phyloP scores from a whole-genome alignment of 2,113 vertebrate species.

The Cromileptes altivelis region DNA sequence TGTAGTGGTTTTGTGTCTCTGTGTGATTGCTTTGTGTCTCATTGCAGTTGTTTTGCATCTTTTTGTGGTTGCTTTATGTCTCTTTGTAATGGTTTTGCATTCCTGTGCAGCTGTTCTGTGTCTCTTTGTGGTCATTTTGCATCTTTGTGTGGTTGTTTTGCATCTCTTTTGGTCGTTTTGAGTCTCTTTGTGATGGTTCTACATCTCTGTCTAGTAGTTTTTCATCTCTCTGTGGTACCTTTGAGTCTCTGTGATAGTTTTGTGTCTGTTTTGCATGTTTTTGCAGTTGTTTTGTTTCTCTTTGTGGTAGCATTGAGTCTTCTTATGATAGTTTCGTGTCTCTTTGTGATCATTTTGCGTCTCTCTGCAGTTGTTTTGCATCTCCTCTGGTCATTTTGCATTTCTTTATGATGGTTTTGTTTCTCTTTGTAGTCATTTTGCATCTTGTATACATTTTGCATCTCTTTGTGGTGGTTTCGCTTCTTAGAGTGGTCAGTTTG shows the following conservation, averaged over 20 bases:
- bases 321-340: background rate
- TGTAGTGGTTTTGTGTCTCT: background rate
- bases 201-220: background rate
- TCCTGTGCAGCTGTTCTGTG: background rate
- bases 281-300: background rate
- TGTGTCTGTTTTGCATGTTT: background rate
- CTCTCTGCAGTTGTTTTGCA: background rate
- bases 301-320: background rate
- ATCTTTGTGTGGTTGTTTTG: no score
- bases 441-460: background rate
- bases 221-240: fast-evolving
- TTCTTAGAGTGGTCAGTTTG: background rate
- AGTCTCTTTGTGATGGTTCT: background rate
- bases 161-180: background rate
- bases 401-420: background rate
- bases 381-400: background rate
- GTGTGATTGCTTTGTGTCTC: background rate
- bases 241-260: no score
- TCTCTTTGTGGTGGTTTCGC: background rate
- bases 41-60: background rate
- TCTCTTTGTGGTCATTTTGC: background rate
- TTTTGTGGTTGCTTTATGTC: background rate
- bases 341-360: background rate
- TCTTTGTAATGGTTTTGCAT: background rate
- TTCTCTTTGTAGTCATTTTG: background rate